phyloP scores from a whole-genome alignment of 2,888 invertebrate genomes.

The Brachyptera risi region DNA sequence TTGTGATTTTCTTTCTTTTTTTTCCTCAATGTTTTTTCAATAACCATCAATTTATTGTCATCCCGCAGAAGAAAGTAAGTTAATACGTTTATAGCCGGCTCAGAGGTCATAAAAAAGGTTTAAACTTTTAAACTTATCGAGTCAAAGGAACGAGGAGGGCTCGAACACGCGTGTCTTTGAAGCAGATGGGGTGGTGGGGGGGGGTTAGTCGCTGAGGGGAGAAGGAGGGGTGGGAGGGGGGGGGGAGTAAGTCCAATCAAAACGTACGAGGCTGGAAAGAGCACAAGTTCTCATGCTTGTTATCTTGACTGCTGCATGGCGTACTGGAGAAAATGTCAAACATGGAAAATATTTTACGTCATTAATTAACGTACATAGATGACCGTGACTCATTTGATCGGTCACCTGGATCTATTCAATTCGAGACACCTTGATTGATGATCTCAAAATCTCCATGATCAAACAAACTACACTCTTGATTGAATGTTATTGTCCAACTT shows the following conservation, averaged over 20 bases:
- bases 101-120: slow-evolving; percentile 2
- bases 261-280: slow-evolving; percentile 23
- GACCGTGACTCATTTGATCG: too few species aligned
- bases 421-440: too few species aligned
- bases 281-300: slow-evolving; percentile 20
- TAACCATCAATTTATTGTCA: slow-evolving; percentile 7
- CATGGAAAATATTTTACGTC: background rate
- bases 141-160: background rate
- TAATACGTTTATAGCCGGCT: background rate
- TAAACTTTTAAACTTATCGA: slow-evolving; percentile 7
- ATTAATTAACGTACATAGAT: too few species aligned
- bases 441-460: too few species aligned
- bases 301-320: background rate
- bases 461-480: too few species aligned
- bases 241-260: slow-evolving; percentile 31
- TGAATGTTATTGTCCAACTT: too few species aligned
- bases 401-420: too few species aligned
- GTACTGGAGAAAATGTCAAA: background rate
- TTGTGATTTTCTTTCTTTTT: too few species aligned
- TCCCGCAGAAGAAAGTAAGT: background rate
- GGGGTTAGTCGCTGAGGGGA: background rate
- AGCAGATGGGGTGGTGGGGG: background rate
- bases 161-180: slow-evolving; percentile 8
- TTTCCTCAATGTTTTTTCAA: background rate
- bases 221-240: background rate